Conservation (phyloP, 30 jellyfish, hydroid and myxozoan genomes). For the Haliclystus octoradiatus region DNA sequence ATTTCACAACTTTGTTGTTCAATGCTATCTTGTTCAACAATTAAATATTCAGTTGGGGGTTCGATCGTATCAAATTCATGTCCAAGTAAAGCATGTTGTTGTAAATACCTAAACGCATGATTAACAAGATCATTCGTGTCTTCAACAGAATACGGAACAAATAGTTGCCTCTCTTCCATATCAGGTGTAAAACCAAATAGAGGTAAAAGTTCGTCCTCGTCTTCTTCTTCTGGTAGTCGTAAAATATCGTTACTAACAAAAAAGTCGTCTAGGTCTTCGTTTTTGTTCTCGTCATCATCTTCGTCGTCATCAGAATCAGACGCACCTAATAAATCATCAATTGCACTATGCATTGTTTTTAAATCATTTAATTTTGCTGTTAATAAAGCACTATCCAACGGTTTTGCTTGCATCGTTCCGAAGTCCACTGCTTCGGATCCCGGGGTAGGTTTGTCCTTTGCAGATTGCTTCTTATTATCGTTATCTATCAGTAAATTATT, state of each 20-base stretch:
- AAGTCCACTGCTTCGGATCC: not conserved
- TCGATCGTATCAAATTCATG: conserved; percentile 16
- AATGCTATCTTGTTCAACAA: conserved; percentile 1
- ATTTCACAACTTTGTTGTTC: conserved; percentile 35
- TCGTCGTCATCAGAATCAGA: conserved; percentile 70
- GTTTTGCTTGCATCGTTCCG: not conserved
- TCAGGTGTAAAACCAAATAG: conserved; percentile 36
- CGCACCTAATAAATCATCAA: conserved; percentile 66
- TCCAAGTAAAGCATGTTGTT: conserved; percentile 9
- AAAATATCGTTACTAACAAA: conserved; percentile 4
- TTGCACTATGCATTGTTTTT: conserved; percentile 78
- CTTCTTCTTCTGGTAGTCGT: conserved; percentile 12
- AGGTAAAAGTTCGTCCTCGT: conserved; percentile 32
- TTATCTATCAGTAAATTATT: too few species aligned
- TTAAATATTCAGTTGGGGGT: conserved; percentile 27
- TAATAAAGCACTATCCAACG: conserved; percentile 48
- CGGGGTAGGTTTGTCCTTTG: not conserved
- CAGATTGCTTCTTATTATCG: not conserved
- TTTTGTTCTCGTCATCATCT: conserved; percentile 31
- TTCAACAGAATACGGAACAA: conserved; percentile 49
- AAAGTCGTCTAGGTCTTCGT: not conserved
- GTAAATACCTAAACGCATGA: conserved; percentile 39
- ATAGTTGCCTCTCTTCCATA: conserved; percentile 26
- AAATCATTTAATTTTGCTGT: conserved; percentile 71
- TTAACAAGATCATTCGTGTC: conserved; percentile 42